A percentile compares a stretch with the other conserved stretches of the same genome.
Conservation (phyloP, 1,140 invertebrate species). For the Limonius californicus region DNA sequence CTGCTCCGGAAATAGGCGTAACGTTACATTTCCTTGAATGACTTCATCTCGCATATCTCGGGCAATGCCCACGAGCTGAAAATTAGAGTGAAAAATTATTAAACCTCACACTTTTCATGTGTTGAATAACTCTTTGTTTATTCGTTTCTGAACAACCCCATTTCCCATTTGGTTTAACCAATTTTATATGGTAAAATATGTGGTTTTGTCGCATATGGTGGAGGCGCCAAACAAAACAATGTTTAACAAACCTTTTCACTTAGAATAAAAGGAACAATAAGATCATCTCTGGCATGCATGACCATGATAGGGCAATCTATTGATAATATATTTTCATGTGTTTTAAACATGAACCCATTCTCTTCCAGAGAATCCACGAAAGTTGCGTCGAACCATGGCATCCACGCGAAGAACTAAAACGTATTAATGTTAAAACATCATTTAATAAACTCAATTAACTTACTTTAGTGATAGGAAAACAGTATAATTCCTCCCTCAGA, state of each 20-base stretch:
- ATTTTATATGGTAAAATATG: not conserved
- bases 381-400: slow-evolving; percentile 70
- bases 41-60: not conserved
- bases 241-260: not conserved
- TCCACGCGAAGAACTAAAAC: slow-evolving; percentile 48
- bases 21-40: not conserved
- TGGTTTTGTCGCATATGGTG: not conserved
- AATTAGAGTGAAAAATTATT: not conserved
- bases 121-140: too few relatives aligned
- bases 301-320: slow-evolving; percentile 76
- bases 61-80: not conserved
- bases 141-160: too few relatives aligned
- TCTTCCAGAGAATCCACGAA: slow-evolving; percentile 63
- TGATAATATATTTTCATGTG: slow-evolving; percentile 61
- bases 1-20: not conserved
- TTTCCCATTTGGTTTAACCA: not conserved
- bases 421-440: not conserved
- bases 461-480: slow-evolving; percentile 71
- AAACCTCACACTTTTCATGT: too few relatives aligned
- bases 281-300: slow-evolving; percentile 84
- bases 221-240: too few relatives aligned
- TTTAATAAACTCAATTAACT: not conserved
- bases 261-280: slow-evolving; percentile 60
- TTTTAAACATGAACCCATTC: slow-evolving; percentile 64
- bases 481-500: slow-evolving; percentile 71